Evolutionary conservation across 1,140 invertebrate genomes (phyloP), one percentile per base, ranked within the genome.

Genomic region (Pogonomyrmex barbatus): DNA sequence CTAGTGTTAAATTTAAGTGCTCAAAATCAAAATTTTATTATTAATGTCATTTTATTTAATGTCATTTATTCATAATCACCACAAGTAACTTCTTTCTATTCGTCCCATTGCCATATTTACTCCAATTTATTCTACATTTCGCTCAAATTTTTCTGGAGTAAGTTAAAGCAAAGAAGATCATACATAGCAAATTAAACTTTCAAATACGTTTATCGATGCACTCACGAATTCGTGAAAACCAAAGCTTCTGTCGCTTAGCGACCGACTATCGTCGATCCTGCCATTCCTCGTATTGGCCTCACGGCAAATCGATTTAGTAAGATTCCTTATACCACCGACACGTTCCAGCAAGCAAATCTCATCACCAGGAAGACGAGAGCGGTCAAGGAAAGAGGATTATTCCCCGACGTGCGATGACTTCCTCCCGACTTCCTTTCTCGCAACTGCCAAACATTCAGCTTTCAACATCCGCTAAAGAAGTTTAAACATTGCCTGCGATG

Each of bases 371-470:
- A 84, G 85, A 89, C 76, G 67, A 87, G 50, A 65, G 45, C 84
- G 87, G 87, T 89, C 88, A 89, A 89, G 88, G 17, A 89, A 89
- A 89, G 78, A 76, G 84, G 87, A 89, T 89, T 89, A 89, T 86
- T 89, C 70, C 56, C 45, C 62, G 58, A 89, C 87, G 87, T 89
- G 76, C 83, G 71, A 88, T 68, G 87, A 89, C 83, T 89, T 81
- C 47, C 45, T 39, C 4, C 36, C 52, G 65, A 70, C 10, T 47
- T 5, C 30, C 10, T 36, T n/a, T 17, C 24, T 33, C 9, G n/a
- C 71, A 45, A 81, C 65, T 33, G 36, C 63, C 65, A 56, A 81
- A 81, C 65, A 81, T 81, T 8, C 50, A 67, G 39, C 54, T 81
- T 81, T 65, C 65, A 65, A 24, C 36, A 71, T 70, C 70, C 9